phyloP scores from a whole-genome alignment of 2,797 vertebrate species.

The Chromis chromis region DNA sequence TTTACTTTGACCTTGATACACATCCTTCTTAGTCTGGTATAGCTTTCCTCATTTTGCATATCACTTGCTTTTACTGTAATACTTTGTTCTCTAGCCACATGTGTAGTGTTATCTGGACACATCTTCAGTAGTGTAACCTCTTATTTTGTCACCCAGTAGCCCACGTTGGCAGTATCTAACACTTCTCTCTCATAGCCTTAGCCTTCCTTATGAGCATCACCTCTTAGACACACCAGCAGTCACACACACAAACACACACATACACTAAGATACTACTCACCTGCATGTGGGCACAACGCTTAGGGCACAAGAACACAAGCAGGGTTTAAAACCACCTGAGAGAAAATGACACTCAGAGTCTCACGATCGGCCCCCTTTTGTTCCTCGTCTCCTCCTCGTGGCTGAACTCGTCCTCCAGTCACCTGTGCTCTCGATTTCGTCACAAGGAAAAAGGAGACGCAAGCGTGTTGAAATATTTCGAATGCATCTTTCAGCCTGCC shows the following conservation, averaged over 20 bases:
- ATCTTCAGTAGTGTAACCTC: constrained; percentile 80
- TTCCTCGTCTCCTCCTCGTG: constrained; percentile 75
- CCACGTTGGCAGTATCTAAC: constrained; percentile 84
- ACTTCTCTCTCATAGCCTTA: constrained; percentile 79
- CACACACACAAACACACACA: constrained; percentile 70
- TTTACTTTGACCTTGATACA: constrained; percentile 85
- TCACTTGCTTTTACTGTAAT: constrained; percentile 80
- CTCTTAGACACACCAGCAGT: constrained; percentile 77
- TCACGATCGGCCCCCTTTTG: constrained; percentile 45
- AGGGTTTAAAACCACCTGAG: constrained; percentile 72
- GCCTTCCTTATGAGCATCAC: constrained; percentile 79
- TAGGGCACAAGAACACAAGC: constrained; percentile 83
- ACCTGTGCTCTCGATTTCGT: constrained; percentile 26
- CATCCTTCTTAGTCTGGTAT: constrained; percentile 78
- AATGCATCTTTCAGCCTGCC: constrained; percentile 61
- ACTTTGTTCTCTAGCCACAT: constrained; percentile 77
- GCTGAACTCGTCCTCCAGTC: constrained; percentile 30
- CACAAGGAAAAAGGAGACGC: constrained; percentile 65
- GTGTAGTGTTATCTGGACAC: constrained; percentile 79
- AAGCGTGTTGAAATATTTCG: constrained; percentile 64
- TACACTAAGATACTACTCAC: constrained; percentile 78
- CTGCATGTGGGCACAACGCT: constrained; percentile 84
- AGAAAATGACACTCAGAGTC: constrained; percentile 55
- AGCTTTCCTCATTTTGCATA: constrained; percentile 81
- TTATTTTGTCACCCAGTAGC: constrained; percentile 80